Evolutionary conservation across 2,888 invertebrate species (phyloP).

Genomic region (Melinopterus prodromus): DNA sequence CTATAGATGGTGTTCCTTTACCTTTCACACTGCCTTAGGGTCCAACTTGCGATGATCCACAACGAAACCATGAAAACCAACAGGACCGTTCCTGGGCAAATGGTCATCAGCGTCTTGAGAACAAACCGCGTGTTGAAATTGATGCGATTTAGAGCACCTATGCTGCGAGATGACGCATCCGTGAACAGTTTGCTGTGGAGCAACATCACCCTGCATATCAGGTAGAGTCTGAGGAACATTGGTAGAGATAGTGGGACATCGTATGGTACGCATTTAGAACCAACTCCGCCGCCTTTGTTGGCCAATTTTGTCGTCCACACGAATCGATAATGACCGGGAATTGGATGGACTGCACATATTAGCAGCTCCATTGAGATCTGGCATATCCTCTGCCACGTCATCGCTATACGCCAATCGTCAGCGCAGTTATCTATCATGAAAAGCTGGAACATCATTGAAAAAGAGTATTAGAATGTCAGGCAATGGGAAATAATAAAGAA

Average conservation of each 20-base stretch:
- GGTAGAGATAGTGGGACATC: conserved; percentile 98
- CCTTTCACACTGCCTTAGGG: conserved; percentile 98
- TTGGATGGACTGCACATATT: conserved; percentile 97
- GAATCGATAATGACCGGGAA: conserved; percentile 96
- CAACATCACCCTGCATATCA: conserved; percentile 99
- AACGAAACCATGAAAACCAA: conserved; percentile 99
- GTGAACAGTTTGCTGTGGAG: conserved; percentile 99
- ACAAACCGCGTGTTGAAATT: conserved; percentile 97
- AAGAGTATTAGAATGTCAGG: neutral
- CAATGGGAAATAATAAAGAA: no score
- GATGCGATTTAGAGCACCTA: conserved; percentile 96
- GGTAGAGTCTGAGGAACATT: conserved; percentile 99
- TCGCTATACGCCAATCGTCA: conserved; percentile 99
- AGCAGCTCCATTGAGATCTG: conserved; percentile 91
- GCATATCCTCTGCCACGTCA: conserved; percentile 97
- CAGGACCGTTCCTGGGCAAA: conserved; percentile 97
- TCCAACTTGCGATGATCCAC: conserved; percentile 99
- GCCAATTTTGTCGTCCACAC: conserved; percentile 96
- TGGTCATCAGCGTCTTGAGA: conserved; percentile 96
- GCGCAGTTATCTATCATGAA: conserved; percentile 99
- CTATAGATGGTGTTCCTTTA: conserved; percentile 42
- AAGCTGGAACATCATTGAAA: conserved; percentile 72
- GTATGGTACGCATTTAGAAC: conserved; percentile 81
- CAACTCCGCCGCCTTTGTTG: conserved; percentile 78
- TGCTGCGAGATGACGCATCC: conserved; percentile 98